Base-by-base conservation (phyloP, 2,888 invertebrate genomes). In the Tupiocoris notatus region DNA sequence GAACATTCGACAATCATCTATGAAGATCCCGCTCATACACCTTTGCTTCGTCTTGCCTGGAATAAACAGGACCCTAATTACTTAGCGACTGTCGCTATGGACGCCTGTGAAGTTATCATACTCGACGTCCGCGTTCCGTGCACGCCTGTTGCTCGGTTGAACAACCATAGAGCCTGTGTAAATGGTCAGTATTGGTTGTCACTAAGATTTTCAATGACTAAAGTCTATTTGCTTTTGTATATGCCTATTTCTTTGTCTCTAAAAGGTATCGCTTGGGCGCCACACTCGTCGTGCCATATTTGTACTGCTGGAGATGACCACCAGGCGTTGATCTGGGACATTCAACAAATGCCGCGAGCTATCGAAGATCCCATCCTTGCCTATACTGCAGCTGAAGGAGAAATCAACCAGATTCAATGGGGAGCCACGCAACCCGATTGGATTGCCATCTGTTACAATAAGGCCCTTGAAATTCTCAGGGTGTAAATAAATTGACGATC, bases 31-130 rank as follows among this genome's bases (percentile, higher is more conserved):
- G 90, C 91, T 77, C 96, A 97, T 85, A 95, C 96, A 39, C 98
- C 99, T 0, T 87, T 99, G 66, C 87, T 99, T 64, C 88, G 99
- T 79, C 88, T 99, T 67, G 98, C 98, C 61, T 99, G 99, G 98
- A 99, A 99, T 86, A 98, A 98, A 85, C 98, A 98, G 85, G 99
- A 99, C 87, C 97, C 98, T 16, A 99, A 99, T 88, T 98, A 98
- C 86, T 88, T 99, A 81, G 97, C 98, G 23, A 99, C 98, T 0
- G 96, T 99, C 81, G 98, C 98, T n/a, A 97, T 98, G 95, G 98
- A 98, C 86, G 96, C 98, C 1, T 95, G 95, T 84, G 98, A 99
- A 88, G 98, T 98, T 79, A 95, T 98, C 82, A 98, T 99, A 83
- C 88, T 99, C 82, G 98, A 99, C 86, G 96, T 98, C 80, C 88